Conservation (phyloP, 2,113 vertebrate species). For the Sylvia atricapilla region DNA sequence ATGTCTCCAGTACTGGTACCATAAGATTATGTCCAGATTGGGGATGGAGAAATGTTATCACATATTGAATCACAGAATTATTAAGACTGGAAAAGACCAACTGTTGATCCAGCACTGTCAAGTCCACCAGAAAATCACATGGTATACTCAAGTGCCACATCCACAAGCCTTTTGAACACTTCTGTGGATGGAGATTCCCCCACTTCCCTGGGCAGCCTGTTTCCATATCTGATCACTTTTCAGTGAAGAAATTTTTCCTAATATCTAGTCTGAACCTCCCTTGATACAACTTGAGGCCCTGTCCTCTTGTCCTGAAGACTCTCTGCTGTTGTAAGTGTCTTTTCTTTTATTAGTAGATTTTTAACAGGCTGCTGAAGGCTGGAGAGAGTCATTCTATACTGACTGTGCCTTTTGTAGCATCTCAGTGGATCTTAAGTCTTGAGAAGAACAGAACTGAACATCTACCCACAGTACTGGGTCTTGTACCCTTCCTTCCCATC, state of each 20-base stretch:
- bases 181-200: neutral
- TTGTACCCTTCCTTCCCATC: neutral
- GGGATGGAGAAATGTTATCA: neutral
- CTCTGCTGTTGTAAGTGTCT: neutral
- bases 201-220: neutral
- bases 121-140: neutral
- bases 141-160: neutral
- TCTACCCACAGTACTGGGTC: neutral
- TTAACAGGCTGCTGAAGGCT: neutral
- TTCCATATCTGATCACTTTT: neutral
- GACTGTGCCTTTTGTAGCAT: neutral
- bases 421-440: neutral
- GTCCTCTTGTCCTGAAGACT: neutral
- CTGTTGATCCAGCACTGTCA: neutral
- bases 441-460: neutral
- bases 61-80: neutral
- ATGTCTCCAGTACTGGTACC: neutral
- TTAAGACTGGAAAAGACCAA: neutral
- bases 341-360: neutral
- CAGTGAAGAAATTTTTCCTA: neutral
- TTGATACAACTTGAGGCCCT: neutral
- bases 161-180: neutral
- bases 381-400: neutral
- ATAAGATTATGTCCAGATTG: neutral
- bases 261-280: neutral